phyloP scores from a whole-genome alignment of 2,113 vertebrate species.

The Progne subis region DNA sequence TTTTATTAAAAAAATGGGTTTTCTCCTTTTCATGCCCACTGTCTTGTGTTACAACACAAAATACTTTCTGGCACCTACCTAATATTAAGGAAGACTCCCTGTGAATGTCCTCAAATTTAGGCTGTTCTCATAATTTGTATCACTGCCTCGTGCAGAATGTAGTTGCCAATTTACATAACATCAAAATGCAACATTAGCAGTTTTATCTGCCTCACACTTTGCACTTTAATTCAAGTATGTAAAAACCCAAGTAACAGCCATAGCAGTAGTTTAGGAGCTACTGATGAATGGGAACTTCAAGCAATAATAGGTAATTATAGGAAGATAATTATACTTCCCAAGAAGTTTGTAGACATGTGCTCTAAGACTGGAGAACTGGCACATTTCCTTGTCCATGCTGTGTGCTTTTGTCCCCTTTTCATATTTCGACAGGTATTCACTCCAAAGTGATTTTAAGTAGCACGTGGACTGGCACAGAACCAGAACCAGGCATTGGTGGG shows the following conservation, averaged over 20 bases:
- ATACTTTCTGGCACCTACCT: not conserved
- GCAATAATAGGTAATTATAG: not conserved
- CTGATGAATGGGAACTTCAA: not conserved
- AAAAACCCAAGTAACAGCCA: not conserved
- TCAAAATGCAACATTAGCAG: not conserved
- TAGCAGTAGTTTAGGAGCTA: not conserved
- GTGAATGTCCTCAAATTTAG: not conserved
- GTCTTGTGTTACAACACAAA: not conserved
- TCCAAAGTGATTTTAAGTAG: not conserved
- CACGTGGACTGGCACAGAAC: not conserved
- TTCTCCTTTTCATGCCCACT: not conserved
- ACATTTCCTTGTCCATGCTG: not conserved
- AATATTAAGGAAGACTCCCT: not conserved
- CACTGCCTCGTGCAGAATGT: not conserved
- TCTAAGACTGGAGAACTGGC: not conserved
- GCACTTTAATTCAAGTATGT: not conserved
- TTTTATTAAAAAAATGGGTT: fast-evolving
- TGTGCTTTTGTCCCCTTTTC: not conserved
- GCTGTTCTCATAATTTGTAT: not conserved
- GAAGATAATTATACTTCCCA: not conserved
- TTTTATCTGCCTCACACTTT: not conserved
- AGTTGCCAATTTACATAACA: not conserved
- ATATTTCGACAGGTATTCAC: not conserved
- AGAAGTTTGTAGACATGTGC: not conserved
- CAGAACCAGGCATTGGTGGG: not conserved